Base-by-base conservation (phyloP, 2,888 invertebrate species). In the Drosophila prostipennis region DNA sequence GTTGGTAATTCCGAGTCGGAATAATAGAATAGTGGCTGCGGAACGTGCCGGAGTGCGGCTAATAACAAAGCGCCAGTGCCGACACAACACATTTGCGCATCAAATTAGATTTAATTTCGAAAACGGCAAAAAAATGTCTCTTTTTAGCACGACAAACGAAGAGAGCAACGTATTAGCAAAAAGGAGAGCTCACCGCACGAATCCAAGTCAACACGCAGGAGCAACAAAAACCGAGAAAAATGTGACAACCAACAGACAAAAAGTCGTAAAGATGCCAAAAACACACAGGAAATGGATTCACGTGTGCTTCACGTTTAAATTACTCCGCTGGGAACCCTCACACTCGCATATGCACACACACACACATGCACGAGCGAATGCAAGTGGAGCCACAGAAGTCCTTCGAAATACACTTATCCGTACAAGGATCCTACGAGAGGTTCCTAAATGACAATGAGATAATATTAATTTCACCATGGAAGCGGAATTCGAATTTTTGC, bases 101-200 rank as follows among this genome's bases (percentile, higher is more conserved):
- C 63, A 80, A 76, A 86, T 78, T 79, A 65, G 71, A 86, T 78
- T 82, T 80, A 72, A 80, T 82, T 78, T 83, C 51, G 26, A 58
- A 83, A 77, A 75, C 56, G 29, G 69, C 61, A 42, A 67, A 60
- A 56, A 67, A 65, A 52, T 34, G 2, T 64, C 32, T 45, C 51
- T 37, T 51, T 46, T 61, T 32, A 23, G 45, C 42, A 10, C 32
- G 19, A 53, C 10, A 57, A 48, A 16, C 13, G 2, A 48, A 29
- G 34, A 19, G 8, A 40, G 26, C 39, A 59, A 59, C 16, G 26
- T 60, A 23, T 26, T 65, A 11, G 46, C 42, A 19, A 48, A 48
- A 42, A 49, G 39, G 6, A 29, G 29, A 36, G 19, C 42, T 26
- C 42, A 48, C n/a, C 23, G 45, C 52, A 57, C 56, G 39, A 49